A percentile compares a stretch with the other conserved stretches of the same genome.
Evolutionary conservation across 2,113 vertebrate species (phyloP).

Genomic region (Tiliqua scincoides): DNA sequence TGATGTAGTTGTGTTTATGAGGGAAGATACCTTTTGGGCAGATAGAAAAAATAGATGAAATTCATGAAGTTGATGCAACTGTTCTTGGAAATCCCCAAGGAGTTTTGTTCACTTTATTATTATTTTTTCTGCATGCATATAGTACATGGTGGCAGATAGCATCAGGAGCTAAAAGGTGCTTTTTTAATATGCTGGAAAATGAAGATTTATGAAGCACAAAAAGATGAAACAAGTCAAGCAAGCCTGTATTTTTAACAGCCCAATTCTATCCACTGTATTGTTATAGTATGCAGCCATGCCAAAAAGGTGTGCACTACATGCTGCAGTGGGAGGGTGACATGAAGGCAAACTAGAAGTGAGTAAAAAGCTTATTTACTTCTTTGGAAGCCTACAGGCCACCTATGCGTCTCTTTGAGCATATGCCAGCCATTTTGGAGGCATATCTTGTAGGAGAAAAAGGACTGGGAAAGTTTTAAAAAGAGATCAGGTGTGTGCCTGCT

Average conservation of each 20-base stretch:
- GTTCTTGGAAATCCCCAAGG: not conserved
- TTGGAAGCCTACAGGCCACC: no score
- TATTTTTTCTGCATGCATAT: not conserved
- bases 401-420: no score
- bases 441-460: no score
- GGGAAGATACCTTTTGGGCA: not conserved
- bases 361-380: no score
- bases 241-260: not conserved
- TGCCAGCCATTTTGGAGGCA: no score
- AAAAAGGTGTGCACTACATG: no score
- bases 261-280: no score
- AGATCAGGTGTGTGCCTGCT: no score
- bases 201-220: not conserved
- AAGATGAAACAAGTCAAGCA: not conserved
- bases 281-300: no score
- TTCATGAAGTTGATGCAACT: not conserved
- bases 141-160: not conserved
- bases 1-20: not conserved
- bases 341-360: no score
- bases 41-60: slow-evolving; percentile 13
- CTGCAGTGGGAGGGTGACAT: no score
- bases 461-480: no score
- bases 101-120: not conserved
- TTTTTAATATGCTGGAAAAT: not conserved
- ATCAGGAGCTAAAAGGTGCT: not conserved